A percentile compares a stretch with the other conserved stretches of the same genome.
Conservation (phyloP, 2,113 vertebrate genomes). For the Halichoeres trimaculatus region DNA sequence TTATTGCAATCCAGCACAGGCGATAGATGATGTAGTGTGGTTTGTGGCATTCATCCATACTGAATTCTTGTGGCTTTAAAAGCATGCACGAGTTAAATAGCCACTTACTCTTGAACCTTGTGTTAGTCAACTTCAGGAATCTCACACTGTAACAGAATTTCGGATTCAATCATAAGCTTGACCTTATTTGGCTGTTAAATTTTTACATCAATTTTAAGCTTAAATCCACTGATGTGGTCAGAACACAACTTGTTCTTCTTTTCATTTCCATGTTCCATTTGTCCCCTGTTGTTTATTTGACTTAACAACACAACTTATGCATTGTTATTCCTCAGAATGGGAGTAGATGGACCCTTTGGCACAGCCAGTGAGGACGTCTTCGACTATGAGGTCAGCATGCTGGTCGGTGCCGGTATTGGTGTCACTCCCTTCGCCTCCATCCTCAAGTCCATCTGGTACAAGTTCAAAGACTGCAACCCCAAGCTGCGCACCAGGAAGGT, state of each 20-base stretch:
- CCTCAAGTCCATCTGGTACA: slow-evolving; percentile 96
- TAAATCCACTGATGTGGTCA: too few relatives aligned
- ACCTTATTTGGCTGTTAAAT: too few relatives aligned
- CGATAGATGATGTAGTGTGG: neutral
- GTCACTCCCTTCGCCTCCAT: slow-evolving; percentile 94
- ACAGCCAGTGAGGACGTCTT: slow-evolving; percentile 94
- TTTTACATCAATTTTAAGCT: too few relatives aligned
- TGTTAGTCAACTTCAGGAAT: too few relatives aligned
- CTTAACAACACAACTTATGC: neutral
- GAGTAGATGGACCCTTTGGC: slow-evolving; percentile 93
- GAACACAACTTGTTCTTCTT: neutral
- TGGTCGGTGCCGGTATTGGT: slow-evolving; percentile 91
- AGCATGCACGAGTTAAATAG: neutral
- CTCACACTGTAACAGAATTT: too few relatives aligned
- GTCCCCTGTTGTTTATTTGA: neutral
- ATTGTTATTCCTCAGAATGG: slow-evolving; percentile 78
- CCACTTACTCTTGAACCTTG: too few relatives aligned
- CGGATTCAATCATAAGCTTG: too few relatives aligned
- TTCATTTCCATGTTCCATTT: neutral
- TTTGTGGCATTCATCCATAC: neutral
- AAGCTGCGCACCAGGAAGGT: slow-evolving; percentile 90
- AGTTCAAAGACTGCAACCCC: slow-evolving; percentile 87
- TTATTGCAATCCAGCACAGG: neutral
- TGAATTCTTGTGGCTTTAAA: neutral
- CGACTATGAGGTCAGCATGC: slow-evolving; percentile 91